phyloP scores from a whole-genome alignment of 2,888 invertebrate genomes.

The Epinotia ramella region DNA sequence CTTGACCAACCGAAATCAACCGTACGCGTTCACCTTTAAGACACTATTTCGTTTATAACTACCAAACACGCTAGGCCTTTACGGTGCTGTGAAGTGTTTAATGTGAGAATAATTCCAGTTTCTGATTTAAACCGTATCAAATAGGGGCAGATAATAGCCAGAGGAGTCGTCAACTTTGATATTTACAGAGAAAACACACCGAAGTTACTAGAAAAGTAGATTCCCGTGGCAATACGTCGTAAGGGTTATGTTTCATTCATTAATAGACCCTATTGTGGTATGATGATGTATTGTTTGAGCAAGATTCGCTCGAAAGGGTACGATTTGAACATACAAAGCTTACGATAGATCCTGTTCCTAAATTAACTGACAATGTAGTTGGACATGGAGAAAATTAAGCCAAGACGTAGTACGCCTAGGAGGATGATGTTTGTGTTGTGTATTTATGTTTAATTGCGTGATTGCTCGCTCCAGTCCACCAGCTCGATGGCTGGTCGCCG shows the following conservation, averaged over 20 bases:
- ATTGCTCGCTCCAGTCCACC: too few species aligned
- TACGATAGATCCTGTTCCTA: neutral
- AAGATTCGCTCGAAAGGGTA: neutral
- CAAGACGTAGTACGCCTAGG: too few species aligned
- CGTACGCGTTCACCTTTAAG: neutral
- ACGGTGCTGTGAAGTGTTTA: constrained; percentile 5
- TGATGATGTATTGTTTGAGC: neutral
- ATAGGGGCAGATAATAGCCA: constrained; percentile 22
- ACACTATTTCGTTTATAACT: neutral
- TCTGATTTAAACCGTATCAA: constrained; percentile 27
- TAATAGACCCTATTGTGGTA: neutral
- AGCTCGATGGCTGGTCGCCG: too few species aligned
- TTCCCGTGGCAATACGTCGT: neutral
- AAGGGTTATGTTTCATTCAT: neutral
- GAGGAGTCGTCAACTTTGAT: neutral
- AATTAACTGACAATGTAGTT: neutral
- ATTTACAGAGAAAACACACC: constrained; percentile 2
- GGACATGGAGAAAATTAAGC: neutral
- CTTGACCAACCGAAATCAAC: neutral
- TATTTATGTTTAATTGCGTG: too few species aligned
- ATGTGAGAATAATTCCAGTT: constrained; percentile 9
- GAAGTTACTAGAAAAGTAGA: neutral
- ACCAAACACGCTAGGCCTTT: constrained; percentile 13
- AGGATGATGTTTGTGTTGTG: too few species aligned
- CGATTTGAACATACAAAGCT: constrained; percentile 13